Conservation (phyloP, 2,797 vertebrate species). For the Chloroceryle amazona region DNA sequence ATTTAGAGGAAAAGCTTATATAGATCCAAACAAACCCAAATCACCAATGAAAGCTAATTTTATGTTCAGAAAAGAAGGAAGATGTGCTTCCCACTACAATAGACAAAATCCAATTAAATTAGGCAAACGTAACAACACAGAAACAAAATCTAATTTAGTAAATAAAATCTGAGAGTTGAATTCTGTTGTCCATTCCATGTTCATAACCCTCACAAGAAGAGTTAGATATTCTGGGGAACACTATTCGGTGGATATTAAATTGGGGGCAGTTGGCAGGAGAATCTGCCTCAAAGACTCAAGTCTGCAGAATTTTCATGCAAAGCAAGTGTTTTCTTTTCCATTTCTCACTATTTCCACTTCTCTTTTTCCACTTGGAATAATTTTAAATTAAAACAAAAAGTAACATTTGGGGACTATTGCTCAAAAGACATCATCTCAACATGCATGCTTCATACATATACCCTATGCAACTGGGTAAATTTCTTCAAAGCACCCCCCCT, state of each 20-base stretch:
- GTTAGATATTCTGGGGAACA: neutral
- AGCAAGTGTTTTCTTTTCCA: neutral
- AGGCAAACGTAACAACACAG: constrained; percentile 63
- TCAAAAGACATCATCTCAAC: neutral
- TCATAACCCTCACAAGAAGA: neutral
- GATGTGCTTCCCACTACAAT: constrained; percentile 70
- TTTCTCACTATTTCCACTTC: neutral
- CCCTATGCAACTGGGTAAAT: neutral
- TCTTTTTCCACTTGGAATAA: neutral
- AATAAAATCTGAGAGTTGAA: constrained; percentile 41
- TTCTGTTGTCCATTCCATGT: constrained; percentile 30
- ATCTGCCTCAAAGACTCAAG: neutral
- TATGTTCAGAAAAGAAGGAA: constrained; percentile 72
- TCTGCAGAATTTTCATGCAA: neutral
- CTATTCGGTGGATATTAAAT: neutral
- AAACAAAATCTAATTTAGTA: constrained; percentile 63
- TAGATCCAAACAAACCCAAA: constrained; percentile 80
- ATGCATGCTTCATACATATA: rapidly evolving
- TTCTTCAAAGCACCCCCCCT: neutral
- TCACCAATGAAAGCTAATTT: constrained; percentile 81
- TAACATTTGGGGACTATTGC: neutral
- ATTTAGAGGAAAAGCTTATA: constrained; percentile 76
- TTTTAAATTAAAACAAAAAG: neutral
- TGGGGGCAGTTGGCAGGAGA: neutral
- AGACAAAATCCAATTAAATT: constrained; percentile 74